Evolutionary conservation across 2,888 invertebrate species (phyloP).

Genomic region (Bembecia ichneumoniformis): DNA sequence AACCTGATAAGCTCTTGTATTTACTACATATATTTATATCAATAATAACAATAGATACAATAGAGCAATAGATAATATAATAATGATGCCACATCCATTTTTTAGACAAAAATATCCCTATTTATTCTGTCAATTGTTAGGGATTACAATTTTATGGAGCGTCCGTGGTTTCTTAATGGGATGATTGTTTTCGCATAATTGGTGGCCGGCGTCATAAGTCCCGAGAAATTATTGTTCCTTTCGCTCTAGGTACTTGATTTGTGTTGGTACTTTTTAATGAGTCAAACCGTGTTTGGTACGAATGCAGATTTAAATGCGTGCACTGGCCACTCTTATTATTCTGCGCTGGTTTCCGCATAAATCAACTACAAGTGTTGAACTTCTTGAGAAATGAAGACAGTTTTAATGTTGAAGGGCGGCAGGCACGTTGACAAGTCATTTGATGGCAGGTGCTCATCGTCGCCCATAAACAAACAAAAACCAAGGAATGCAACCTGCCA

Average conservation of each 20-base stretch:
- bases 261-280: slow-evolving; percentile 38
- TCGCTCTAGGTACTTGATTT: slow-evolving; percentile 17
- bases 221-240: slow-evolving; percentile 40
- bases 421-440: too few species aligned
- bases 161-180: slow-evolving; percentile 43
- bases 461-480: too few species aligned
- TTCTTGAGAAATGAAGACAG: too few species aligned
- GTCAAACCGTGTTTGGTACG: slow-evolving; percentile 18
- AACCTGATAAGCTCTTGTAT: too few species aligned
- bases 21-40: too few species aligned
- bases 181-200: slow-evolving; percentile 67
- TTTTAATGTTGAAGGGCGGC: too few species aligned
- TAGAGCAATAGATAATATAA: too few species aligned
- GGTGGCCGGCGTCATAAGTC: slow-evolving; percentile 53
- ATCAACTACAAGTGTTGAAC: not conserved
- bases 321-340: not conserved
- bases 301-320: slow-evolving; percentile 17
- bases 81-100: slow-evolving; percentile 22
- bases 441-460: too few species aligned
- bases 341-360: not conserved
- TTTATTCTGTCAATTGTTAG: slow-evolving; percentile 32
- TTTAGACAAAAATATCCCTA: slow-evolving; percentile 14
- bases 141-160: slow-evolving; percentile 40
- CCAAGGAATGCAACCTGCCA: too few species aligned
- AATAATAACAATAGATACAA: too few species aligned